Evolutionary conservation across 2,797 vertebrate genomes (phyloP).

Genomic region (Gobionotothen gibberifrons): DNA sequence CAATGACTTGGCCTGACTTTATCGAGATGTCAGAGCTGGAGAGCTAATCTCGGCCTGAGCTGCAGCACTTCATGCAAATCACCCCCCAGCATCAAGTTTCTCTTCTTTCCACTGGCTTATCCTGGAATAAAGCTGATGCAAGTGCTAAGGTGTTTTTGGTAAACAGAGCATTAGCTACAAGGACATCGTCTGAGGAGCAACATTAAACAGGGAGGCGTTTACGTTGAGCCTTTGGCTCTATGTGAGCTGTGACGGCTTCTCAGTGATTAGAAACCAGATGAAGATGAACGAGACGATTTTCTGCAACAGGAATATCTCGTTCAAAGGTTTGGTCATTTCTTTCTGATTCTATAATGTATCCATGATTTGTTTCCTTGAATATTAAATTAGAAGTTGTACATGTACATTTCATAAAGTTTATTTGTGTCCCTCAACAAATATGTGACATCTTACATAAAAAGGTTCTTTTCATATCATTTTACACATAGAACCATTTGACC

Average conservation of each 20-base stretch:
- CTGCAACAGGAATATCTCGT: not conserved
- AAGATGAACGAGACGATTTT: conserved; percentile 3
- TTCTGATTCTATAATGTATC: not conserved
- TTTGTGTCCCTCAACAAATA: not conserved
- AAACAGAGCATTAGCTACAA: conserved; percentile 45
- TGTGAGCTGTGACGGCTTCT: conserved; percentile 25
- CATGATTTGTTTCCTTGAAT: not conserved
- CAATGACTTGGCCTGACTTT: conserved; percentile 26
- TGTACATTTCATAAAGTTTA: not conserved
- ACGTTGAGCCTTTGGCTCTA: conserved; percentile 1
- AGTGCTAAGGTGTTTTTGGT: conserved; percentile 56
- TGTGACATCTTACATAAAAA: not conserved
- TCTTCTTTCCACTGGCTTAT: conserved; percentile 48
- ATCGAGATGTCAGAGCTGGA: conserved; percentile 36
- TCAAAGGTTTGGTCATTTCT: not conserved
- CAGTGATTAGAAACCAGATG: conserved; percentile 29
- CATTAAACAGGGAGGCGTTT: not conserved
- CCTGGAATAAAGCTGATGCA: conserved; percentile 38
- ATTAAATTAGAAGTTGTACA: not conserved
- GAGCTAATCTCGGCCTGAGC: conserved; percentile 56
- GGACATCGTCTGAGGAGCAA: conserved; percentile 4
- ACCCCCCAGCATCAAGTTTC: conserved; percentile 46
- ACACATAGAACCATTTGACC: too few relatives aligned
- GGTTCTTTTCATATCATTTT: not conserved
- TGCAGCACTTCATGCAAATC: conserved; percentile 44